Evolutionary conservation across 2,113 vertebrate species (phyloP), one percentile per base, ranked within the genome.

Genomic region (Patagioenas fasciata): DNA sequence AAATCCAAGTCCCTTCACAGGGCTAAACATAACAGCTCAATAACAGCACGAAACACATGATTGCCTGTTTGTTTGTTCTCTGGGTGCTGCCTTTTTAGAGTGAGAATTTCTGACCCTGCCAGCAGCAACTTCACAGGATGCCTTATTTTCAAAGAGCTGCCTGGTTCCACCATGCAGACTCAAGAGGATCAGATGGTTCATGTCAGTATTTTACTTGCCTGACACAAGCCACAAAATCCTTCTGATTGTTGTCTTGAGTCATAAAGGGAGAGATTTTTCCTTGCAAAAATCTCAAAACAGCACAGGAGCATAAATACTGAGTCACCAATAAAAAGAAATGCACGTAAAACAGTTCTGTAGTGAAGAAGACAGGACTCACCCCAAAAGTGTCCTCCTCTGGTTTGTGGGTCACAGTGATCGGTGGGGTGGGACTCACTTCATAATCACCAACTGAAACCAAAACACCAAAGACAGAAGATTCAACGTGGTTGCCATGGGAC

Each of bases 311-410:
- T 21, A 83, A 91, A 92, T 29, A 64, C 6, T 18, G 50, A 61
- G 17, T 32, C 48, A 50, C 21, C 71, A 57, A 31, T 25, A 72
- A 23, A 42, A 78, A 82, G 34, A 38, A 57, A 85, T 11, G 36
- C 42, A 62, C 31, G 6, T 42, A 81, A 83, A 80, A 58, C 10
- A 6, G 21, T 38, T 70, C 31, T 32, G 29, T 47, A 71, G 57
- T 73, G 67, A 80, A 93, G 66, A 85, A 38, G 57, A 57, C 88
- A 71, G 12, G 34, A 98, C 99, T 99, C 97, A 99, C 99, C 98
- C 99, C 99, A 88, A 99, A 99, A 54, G 98, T 99, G 85, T 99
- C 99, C 97, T 99, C 99, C 61, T 99, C 99, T 21, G 99, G 98
- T 95, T 98, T 99, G 92, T 98, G 98, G 73, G 98, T 98, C 92